Base-by-base conservation (phyloP, 1,140 invertebrate species). In the Bombus balteatus region DNA sequence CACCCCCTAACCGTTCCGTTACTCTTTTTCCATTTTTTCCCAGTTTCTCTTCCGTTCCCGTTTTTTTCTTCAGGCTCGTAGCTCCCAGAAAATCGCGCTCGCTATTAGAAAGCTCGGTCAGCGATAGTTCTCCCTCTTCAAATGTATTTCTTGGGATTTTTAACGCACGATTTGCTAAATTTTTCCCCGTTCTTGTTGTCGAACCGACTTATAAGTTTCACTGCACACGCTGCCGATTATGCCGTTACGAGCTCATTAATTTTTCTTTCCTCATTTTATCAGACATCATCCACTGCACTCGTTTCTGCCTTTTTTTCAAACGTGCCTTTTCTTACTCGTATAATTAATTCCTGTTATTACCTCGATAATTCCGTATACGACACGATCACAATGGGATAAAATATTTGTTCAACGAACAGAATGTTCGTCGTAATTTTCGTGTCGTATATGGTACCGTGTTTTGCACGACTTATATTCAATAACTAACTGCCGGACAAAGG, bases 201-300 rank as follows among this genome's bases (percentile, higher is more conserved):
- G 57, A 79, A 75, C 84, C 74, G 80, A 87, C 80, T 72, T 89
- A 80, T 86, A 88, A 88, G 78, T 89, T 88, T n/a, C 81, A 73
- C 65, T 70, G 66, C 87, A 53, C 47, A 22, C 47, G 18, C 6
- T 53, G 32, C 88, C 77, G 84, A 89, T 89, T 89, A 89, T 87
- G 65, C 87, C 87, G 75, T 88, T 83, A 87, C 87, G 88, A 87
- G 87, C 87, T 81, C 88, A 81, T 89, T 89, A 87, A 89, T 90
- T 90, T 88, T 90, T 88, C 88, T 79, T 43, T n/a, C 66, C 32
- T 22, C 41, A 6, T 59, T 13, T 71, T 83, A 37, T 10, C 37
- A 82, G 43, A 47, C 15, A 47, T 18, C 43, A 47, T 47, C 47
- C 47, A 53, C 6, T 53, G 18, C 18, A 22, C 5, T 2, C 72